Evolutionary conservation across 2,888 invertebrate genomes (phyloP).

Genomic region (Dolichopus griseipennis): DNA sequence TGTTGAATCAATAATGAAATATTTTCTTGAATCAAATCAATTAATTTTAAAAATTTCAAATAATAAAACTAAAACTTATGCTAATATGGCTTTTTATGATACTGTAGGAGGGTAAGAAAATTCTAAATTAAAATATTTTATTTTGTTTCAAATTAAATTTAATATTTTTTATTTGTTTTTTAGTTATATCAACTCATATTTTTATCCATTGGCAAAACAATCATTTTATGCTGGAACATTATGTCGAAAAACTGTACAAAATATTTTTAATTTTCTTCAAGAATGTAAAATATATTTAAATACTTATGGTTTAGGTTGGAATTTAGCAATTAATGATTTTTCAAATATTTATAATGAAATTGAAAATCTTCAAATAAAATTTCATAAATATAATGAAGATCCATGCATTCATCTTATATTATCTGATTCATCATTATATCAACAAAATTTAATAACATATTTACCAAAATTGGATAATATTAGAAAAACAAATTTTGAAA

Average conservation of each 20-base stretch:
- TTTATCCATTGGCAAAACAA: conserved; percentile 35
- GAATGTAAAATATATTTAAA: conserved; percentile 34
- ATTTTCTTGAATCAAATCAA: conserved; percentile 35
- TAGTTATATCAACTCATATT: conserved; percentile 33
- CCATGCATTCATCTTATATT: not conserved
- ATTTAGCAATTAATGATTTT: conserved; percentile 28
- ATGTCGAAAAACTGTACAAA: conserved; percentile 29
- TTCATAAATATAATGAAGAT: not conserved
- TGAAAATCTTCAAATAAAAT: conserved; percentile 26
- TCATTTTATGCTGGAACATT: conserved; percentile 39
- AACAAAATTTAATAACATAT: conserved; percentile 25
- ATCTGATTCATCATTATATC: not conserved
- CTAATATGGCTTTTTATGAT: conserved; percentile 37
- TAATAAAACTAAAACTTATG: conserved; percentile 23
- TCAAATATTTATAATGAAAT: conserved; percentile 25
- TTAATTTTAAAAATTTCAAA: conserved; percentile 29
- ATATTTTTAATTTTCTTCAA: conserved; percentile 29
- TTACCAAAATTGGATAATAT: conserved; percentile 34
- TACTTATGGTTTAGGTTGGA: conserved; percentile 42
- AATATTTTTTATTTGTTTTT: conserved; percentile 10
- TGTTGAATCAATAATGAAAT: conserved; percentile 33
- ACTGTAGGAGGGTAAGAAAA: conserved; percentile 36
- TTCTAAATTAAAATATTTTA: not conserved
- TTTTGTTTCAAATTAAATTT: not conserved
- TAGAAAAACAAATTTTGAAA: conserved; percentile 15